Conservation (phyloP, 1,140 invertebrate species). For the Drosophila nigrodunni region DNA sequence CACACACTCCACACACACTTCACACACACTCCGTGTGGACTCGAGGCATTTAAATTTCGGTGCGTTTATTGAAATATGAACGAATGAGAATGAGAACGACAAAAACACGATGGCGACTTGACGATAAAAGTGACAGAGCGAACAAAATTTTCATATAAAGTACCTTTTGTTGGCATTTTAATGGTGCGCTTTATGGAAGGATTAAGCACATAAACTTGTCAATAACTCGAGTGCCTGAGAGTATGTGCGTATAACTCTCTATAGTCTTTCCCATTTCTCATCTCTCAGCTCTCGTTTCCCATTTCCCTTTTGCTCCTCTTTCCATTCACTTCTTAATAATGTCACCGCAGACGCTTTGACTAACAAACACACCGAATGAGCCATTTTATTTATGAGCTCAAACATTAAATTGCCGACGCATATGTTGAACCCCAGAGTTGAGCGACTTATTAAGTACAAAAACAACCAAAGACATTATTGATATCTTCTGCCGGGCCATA, state of each 20-base stretch:
- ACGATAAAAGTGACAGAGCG: conserved; percentile 68
- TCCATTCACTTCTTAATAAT: conserved; percentile 66
- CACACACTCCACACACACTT: too few relatives aligned
- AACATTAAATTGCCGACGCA: conserved; percentile 75
- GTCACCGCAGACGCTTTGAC: conserved; percentile 73
- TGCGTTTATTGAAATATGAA: conserved; percentile 80
- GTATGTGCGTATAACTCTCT: conserved; percentile 24
- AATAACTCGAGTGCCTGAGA: conserved; percentile 76
- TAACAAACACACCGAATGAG: conserved; percentile 60
- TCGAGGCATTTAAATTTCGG: conserved; percentile 72
- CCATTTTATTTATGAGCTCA: conserved; percentile 78
- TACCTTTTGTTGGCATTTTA: conserved; percentile 84
- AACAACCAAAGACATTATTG: conserved; percentile 64
- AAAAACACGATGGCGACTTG: conserved; percentile 26
- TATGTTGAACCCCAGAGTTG: conserved; percentile 56
- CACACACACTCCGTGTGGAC: not conserved
- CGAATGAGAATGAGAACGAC: conserved; percentile 18
- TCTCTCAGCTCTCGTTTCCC: conserved; percentile 2
- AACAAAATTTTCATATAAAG: conserved; percentile 81
- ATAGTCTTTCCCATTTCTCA: not conserved
- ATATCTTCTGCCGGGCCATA: conserved; percentile 41
- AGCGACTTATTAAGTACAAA: conserved; percentile 76
- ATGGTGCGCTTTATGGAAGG: conserved; percentile 81
- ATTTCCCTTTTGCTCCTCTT: too few relatives aligned
- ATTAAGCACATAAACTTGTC: conserved; percentile 84